phyloP scores from a whole-genome alignment of 2,888 invertebrate species.

The Azorinus chamasolen region DNA sequence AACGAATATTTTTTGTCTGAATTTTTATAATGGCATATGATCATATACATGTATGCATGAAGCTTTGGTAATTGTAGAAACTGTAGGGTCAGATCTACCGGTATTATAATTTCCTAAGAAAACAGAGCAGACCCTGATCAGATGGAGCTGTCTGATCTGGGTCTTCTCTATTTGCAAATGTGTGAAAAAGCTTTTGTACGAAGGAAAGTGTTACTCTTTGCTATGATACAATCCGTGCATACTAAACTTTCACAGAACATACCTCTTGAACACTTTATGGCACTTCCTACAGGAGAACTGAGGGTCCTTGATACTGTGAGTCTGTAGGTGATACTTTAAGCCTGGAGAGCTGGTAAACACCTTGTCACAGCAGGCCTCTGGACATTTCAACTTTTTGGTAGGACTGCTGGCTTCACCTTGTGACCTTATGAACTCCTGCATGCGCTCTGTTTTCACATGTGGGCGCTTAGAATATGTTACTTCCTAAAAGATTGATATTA shows the following conservation, averaged over 20 bases:
- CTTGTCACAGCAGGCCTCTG: slow-evolving; percentile 77
- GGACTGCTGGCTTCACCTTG: slow-evolving; percentile 71
- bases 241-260: background rate
- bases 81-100: no score
- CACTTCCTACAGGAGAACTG: slow-evolving; percentile 79
- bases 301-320: slow-evolving; percentile 68
- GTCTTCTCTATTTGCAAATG: no score
- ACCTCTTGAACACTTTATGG: slow-evolving; percentile 83
- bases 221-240: no score
- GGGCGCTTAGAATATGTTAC: slow-evolving; percentile 73
- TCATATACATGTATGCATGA: no score
- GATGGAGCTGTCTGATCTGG: no score
- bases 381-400: slow-evolving; percentile 73
- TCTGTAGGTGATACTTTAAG: slow-evolving; percentile 79
- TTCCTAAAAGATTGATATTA: slow-evolving; percentile 48
- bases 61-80: no score
- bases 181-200: no score
- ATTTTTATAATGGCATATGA: no score
- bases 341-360: slow-evolving; percentile 82
- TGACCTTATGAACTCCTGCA: slow-evolving; percentile 80
- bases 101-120: no score
- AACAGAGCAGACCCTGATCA: no score
- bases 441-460: slow-evolving; percentile 82
- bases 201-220: no score
- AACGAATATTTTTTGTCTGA: no score